phyloP scores from a whole-genome alignment of 2,888 invertebrate species.

The Erynnis tages region DNA sequence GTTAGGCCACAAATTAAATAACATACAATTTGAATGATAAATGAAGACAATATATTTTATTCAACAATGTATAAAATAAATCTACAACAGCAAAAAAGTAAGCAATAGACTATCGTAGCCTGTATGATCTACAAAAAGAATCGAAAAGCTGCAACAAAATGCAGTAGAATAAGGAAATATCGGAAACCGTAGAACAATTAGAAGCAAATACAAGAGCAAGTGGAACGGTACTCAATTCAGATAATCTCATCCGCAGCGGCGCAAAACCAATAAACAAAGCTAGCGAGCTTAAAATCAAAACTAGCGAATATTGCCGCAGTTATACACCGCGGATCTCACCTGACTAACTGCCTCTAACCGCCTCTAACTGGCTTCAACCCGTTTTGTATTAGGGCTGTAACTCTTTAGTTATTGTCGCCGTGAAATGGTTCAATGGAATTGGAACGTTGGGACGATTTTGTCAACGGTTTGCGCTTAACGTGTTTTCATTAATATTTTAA shows the following conservation, averaged over 20 bases:
- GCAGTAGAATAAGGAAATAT: neutral
- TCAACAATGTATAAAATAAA: no score
- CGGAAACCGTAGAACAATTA: slow-evolving; percentile 17
- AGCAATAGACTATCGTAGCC: no score
- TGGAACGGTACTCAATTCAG: slow-evolving; percentile 25
- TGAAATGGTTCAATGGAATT: no score
- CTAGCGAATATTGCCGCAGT: slow-evolving; percentile 43
- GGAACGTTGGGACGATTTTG: no score
- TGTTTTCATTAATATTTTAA: no score
- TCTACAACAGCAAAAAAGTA: no score
- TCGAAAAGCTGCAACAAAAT: no score
- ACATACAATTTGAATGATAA: no score
- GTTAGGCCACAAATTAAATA: no score
- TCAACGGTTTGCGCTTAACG: no score
- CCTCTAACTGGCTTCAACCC: slow-evolving; percentile 47
- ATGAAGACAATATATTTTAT: no score
- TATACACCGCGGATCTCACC: slow-evolving; percentile 58
- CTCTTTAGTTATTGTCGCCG: neutral
- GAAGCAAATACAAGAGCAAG: slow-evolving; percentile 10
- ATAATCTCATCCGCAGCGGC: slow-evolving; percentile 24
- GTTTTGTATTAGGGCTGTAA: slow-evolving; percentile 30
- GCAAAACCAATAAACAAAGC: slow-evolving; percentile 34
- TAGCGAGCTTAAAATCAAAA: slow-evolving; percentile 46
- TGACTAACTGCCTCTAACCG: slow-evolving; percentile 63
- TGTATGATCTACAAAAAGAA: no score